Conservation (phyloP, 2,888 invertebrate genomes). For the Lumbricus terrestris region DNA sequence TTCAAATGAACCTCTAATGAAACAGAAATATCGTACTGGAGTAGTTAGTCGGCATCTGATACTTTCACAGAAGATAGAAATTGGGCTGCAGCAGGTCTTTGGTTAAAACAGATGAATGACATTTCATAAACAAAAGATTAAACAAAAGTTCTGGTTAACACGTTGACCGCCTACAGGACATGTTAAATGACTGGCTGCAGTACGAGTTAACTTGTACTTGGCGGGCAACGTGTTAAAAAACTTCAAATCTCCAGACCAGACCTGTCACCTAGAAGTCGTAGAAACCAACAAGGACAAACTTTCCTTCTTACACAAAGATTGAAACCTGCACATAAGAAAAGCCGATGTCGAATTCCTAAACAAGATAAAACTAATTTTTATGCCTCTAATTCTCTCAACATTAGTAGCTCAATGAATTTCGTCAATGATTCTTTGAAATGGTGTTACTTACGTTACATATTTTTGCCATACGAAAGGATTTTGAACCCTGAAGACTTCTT, state of each 20-base stretch:
- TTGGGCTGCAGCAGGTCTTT: background rate
- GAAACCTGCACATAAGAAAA: background rate
- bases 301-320: background rate
- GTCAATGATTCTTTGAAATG: background rate
- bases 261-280: background rate
- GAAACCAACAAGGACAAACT: background rate
- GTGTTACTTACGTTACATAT: constrained; percentile 38
- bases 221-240: too few species aligned
- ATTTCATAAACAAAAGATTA: background rate
- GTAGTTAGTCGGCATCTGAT: background rate
- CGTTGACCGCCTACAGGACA: too few species aligned
- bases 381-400: background rate
- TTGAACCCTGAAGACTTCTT: constrained; percentile 37
- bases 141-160: background rate
- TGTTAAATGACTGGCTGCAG: too few species aligned
- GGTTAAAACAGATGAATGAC: background rate
- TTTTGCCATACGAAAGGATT: constrained; percentile 43
- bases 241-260: background rate
- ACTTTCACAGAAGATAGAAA: background rate
- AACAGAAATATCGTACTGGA: background rate
- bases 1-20: background rate
- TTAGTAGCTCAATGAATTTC: background rate
- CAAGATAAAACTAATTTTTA: background rate
- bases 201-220: too few species aligned
- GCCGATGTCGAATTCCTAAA: background rate